These are phyloP conservation scores for Drosophila rellima DNA, from an alignment of 2,888 invertebrate species.

Conservation along the genomic window DNA sequence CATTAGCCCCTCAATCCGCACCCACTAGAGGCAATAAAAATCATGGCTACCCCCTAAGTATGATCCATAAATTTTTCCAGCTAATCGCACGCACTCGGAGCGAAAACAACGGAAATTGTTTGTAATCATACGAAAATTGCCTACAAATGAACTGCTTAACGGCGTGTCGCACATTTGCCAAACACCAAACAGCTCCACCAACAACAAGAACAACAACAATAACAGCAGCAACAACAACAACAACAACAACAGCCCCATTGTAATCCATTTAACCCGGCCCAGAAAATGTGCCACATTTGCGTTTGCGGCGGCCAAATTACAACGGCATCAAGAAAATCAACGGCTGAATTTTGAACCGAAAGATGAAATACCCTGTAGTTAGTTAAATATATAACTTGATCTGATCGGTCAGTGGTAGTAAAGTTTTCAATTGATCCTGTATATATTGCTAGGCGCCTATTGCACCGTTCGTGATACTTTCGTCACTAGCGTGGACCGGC, in stretches of 20 bases:
- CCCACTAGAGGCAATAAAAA: constrained; percentile 64
- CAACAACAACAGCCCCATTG: constrained; percentile 42
- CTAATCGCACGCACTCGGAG: constrained; percentile 66
- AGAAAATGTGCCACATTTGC: constrained; percentile 68
- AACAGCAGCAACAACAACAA: background rate
- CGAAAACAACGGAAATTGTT: constrained; percentile 59
- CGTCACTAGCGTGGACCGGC: no score
- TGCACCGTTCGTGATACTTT: no score
- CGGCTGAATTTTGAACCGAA: background rate
- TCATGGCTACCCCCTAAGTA: constrained; percentile 62
- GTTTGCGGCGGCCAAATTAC: constrained; percentile 32
- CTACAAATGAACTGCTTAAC: constrained; percentile 82
- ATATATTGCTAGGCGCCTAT: no score
- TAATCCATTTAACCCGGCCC: constrained; percentile 63
- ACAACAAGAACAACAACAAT: constrained; percentile 2
- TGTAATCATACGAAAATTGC: constrained; percentile 78
- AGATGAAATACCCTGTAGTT: constrained; percentile 32
- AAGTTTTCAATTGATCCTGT: no score
- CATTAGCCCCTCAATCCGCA: background rate
- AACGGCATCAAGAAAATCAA: background rate
- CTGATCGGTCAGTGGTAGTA: no score
- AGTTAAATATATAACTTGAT: background rate
- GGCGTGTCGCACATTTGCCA: constrained; percentile 72
- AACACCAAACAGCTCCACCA: constrained; percentile 17
- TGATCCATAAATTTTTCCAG: constrained; percentile 68